Percentiles rank a stretch among this genome's conserved stretches.
phyloP scores from a whole-genome alignment of 2,888 invertebrate genomes.

The Parascotia fuliginaria region DNA sequence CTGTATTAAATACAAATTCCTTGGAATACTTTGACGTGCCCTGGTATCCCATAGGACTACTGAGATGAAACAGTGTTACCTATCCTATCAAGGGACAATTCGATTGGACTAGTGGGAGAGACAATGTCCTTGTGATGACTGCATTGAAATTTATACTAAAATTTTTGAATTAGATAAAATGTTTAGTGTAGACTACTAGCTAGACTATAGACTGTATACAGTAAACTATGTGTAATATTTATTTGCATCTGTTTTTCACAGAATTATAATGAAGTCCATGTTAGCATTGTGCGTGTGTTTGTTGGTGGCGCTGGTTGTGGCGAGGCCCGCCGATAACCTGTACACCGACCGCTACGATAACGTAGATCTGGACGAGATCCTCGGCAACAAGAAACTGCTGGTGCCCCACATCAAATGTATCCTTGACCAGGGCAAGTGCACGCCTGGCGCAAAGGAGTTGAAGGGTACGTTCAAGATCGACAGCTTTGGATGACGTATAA shows the following conservation, averaged over 20 bases:
- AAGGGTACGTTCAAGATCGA: conserved; percentile 80
- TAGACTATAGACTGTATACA: too few species aligned
- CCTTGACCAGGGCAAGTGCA: conserved; percentile 87
- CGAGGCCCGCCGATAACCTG: conserved; percentile 14
- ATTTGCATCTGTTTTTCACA: background rate
- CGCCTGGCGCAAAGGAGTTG: conserved; percentile 88
- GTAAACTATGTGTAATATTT: too few species aligned
- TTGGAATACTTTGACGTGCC: too few species aligned
- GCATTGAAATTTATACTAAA: too few species aligned
- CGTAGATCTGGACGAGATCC: conserved; percentile 88
- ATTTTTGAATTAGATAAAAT: too few species aligned
- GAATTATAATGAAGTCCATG: conserved; percentile 24
- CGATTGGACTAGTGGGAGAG: too few species aligned
- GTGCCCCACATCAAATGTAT: conserved; percentile 88
- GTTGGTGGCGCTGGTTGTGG: conserved; percentile 7
- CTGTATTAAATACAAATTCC: too few species aligned
- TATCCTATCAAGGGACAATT: too few species aligned
- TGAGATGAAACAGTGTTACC: too few species aligned
- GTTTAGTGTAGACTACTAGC: too few species aligned
- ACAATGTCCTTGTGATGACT: too few species aligned
- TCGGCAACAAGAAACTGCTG: conserved; percentile 85
- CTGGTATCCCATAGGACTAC: too few species aligned
- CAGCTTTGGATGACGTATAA: background rate
- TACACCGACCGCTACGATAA: conserved; percentile 89
- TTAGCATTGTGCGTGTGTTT: conserved; percentile 17